phyloP scores from a whole-genome alignment of 2,888 invertebrate species.

The Pyrrhosoma nymphula region DNA sequence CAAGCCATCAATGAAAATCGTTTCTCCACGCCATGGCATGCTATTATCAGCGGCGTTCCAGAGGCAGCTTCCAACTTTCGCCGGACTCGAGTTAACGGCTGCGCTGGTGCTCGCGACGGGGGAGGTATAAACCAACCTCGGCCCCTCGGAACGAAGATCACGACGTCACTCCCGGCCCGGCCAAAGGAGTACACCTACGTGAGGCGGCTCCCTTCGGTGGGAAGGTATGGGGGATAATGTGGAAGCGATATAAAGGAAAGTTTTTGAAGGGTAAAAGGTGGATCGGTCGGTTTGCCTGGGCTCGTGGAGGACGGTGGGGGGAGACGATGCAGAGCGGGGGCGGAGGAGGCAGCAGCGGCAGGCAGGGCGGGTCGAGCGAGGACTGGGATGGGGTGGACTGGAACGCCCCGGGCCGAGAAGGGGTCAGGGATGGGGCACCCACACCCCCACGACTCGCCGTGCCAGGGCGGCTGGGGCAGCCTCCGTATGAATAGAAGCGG shows the following conservation, averaged over 20 bases:
- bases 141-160: neutral
- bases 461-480: too few relatives aligned
- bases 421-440: neutral
- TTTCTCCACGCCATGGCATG: neutral
- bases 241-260: constrained; percentile 28
- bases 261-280: neutral
- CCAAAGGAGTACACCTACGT: neutral
- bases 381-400: too few relatives aligned
- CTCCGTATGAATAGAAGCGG: too few relatives aligned
- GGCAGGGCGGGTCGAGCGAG: too few relatives aligned
- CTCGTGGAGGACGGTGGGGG: neutral
- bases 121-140: neutral
- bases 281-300: neutral
- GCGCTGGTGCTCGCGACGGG: neutral
- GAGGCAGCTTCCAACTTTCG: neutral
- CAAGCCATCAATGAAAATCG: neutral
- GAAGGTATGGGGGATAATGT: neutral
- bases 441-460: neutral
- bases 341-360: too few relatives aligned
- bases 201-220: neutral
- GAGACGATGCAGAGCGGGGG: too few relatives aligned
- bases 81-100: neutral
- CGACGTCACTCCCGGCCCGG: neutral
- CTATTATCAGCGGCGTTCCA: constrained; percentile 5
- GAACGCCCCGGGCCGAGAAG: neutral